Evolutionary conservation across 2,888 invertebrate species (phyloP), one percentile per base, ranked within the genome.

Genomic region (Apamea epomidion): DNA sequence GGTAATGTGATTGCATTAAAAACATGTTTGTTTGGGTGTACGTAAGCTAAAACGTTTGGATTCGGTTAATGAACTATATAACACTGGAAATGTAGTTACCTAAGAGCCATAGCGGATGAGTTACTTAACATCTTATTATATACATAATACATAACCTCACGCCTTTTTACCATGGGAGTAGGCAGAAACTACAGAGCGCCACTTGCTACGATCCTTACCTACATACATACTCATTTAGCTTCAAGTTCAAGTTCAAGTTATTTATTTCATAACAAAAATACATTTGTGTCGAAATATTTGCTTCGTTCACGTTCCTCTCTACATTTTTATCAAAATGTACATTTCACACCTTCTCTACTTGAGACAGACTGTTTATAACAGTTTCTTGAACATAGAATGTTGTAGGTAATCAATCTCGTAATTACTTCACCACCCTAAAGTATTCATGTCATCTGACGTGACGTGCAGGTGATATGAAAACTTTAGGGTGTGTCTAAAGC

Each of bases 1-100:
- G 37, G 32, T 75, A 64, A 83, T 54, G 72, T 83, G 60, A 83
- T 83, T 77, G 83, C 73, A 62, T 86, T 84, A 54, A 83, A 74
- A 86, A 70, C 69, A 73, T 83, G 72, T 86, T 83, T 83, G 72
- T 76, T 77, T 69, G 25, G n/a, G 83, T 74, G 60, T 74, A 37
- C 16, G 18, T 45, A 16, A 48, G 62, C 67, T 29, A 62, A 67
- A 84, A 37, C 48, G 12, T 68, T 58, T 29, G 54, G 29, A 54
- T 72, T 71, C 60, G 85, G 81, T 72, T 81, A 85, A 32, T 54
- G 85, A 85, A 69, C 81, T 69, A 25, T 69, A 54, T 21, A 29
- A 29, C 42, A 29, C 62, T 84, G 54, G 37, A 81, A 51, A 62
- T 12, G 16, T 29, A 45, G 12, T 58, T 42, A 77, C 64, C 1